Evolutionary conservation across 2,888 invertebrate genomes (phyloP), one percentile per base, ranked within the genome.

Genomic region (Bellardia pandia): DNA sequence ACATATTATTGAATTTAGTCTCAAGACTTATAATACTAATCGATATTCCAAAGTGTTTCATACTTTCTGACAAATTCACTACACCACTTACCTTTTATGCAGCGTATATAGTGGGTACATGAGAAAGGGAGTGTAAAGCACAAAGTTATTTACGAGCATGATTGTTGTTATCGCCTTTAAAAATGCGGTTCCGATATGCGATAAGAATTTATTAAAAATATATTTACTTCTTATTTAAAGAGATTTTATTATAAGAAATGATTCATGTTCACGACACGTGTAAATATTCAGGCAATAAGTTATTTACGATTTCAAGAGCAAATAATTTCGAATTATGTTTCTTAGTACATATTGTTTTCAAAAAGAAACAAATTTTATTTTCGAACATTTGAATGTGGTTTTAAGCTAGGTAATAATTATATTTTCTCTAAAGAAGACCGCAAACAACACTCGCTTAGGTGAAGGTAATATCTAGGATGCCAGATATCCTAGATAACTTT

Each of bases 151-250:
- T 64, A 53, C 53, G 72, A 13, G 14, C 53, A 37, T 45, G 33
- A 53, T 16, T 60, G 30, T 48, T 66, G 40, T 81, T 81, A 75
- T 75, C 58, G 75, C 51, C 64, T 42, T 37, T 71, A 16, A 40
- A 40, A 76, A 66, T 85, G 85, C 45, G 85, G 85, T 85, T 74
- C 14, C 30, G 83, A 84, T 79, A 85, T 74, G 60, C 40, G 83
- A 84, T 79, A 85, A 79, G 51, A 75, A 78, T 62, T 51, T 77
- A 64, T 45, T 53, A 8, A 64, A 82, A 33, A 45, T 13, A 14
- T 51, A n/a, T 42, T 40, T 76, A 30, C 23, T 51, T 9, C 16
- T 76, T 16, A 60, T 69, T 82, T 68, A 11, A 16, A 75, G n/a
- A 71, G 8, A 45, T 66, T 81, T 81, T 75, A 42, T 58, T 51